A percentile compares a stretch with the other conserved stretches of the same genome.
Conservation (phyloP, 2,888 invertebrate genomes). For the Tenodera sinensis region DNA sequence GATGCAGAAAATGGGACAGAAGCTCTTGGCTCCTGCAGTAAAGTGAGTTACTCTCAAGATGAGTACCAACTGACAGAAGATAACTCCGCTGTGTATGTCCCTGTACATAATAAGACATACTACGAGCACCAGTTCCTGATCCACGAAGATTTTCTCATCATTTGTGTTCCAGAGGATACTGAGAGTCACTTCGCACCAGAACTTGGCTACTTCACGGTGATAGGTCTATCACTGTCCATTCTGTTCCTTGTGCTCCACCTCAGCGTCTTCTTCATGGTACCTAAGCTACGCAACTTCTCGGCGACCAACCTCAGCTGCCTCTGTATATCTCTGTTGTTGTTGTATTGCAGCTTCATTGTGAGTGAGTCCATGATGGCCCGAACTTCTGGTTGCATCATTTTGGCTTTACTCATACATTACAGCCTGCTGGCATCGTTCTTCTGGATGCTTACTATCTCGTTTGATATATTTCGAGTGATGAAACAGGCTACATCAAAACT, state of each 20-base stretch:
- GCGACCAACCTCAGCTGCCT: not conserved
- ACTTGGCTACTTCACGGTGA: not conserved
- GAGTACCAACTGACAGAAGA: not conserved
- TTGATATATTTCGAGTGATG: not conserved
- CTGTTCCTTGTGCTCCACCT: not conserved
- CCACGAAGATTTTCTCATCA: not conserved
- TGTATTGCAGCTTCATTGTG: not conserved
- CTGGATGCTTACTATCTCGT: not conserved
- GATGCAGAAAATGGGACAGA: not conserved
- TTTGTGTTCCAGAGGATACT: not conserved
- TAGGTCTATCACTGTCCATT: not conserved
- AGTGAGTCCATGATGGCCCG: not conserved
- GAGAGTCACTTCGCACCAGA: not conserved
- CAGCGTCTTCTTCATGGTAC: not conserved
- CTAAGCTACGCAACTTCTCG: not conserved
- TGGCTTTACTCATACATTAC: not conserved
- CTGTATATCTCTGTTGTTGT: not conserved
- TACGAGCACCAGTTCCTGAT: not conserved
- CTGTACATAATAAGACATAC: not conserved
- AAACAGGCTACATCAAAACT: not conserved
- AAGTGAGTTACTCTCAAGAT: not conserved
- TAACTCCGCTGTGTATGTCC: not conserved
- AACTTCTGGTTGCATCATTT: not conserved
- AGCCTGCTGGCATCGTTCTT: not conserved
- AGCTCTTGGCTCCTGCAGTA: not conserved